Evolutionary conservation across 2,888 invertebrate genomes (phyloP), one percentile per base, ranked within the genome.

Genomic region (Seira sanloemensis): DNA sequence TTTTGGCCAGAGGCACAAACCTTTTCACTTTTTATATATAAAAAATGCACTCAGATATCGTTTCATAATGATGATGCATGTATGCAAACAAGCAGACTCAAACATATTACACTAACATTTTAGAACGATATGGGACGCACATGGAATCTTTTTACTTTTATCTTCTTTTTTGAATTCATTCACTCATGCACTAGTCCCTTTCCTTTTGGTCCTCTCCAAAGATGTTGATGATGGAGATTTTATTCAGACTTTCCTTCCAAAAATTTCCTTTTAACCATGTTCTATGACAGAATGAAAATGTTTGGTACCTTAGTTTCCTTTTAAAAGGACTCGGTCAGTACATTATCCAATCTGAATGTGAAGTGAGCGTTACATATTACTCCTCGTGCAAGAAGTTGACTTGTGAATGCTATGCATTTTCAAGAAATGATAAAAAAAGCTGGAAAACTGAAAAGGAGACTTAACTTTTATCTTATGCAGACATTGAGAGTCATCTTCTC

Each of bases 401-500:
- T 21, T 26, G 21, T 19, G 66, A 54, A 66, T 50, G 66, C 25
- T 25, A 19, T 19, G 69, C 66, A 65, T 24, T 46, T 26, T 69
- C 72, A 26, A n/a, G 21, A 25, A 65, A 78, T 58, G 58, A 58
- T 58, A 58, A 58, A 58, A 58, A 58, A 58, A 16, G 16, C n/a
- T 18, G 18, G 58, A 58, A 58, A 58, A 58, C 58, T 58, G 58
- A 58, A 58, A 58, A 58, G 58, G 58, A 58, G 58, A 58, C 58
- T 58, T 58, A 58, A 58, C 58, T 37, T 66, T 78, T 78, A 72
- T 73, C 72, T 78, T 66, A 72, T 58, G 62, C 71, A 62, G 78
- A 78, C 65, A 65, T 66, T 78, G 72, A 78, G 66, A 78, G 62
- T 73, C 72, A 66, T 73, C 78, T 72, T 73, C 58, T 58, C 58